Percentiles rank a stretch among this genome's conserved stretches.
phyloP scores from a whole-genome alignment of 2,888 invertebrate species.

The Achlya flavicornis region DNA sequence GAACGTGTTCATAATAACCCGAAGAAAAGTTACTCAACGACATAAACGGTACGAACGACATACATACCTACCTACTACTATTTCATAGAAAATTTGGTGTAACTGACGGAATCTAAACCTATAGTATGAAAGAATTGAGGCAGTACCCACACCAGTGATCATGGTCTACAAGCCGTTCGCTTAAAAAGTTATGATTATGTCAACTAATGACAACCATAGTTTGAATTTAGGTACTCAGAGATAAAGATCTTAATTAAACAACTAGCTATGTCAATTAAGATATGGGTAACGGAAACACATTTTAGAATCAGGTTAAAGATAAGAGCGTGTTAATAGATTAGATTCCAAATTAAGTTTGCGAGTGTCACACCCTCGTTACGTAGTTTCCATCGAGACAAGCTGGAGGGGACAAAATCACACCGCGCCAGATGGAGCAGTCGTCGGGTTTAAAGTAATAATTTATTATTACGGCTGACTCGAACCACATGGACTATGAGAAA shows the following conservation, averaged over 20 bases:
- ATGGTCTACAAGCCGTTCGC: neutral
- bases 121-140: neutral
- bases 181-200: neutral
- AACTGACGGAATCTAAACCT: neutral
- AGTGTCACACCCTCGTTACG: conserved; percentile 64
- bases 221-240: neutral
- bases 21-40: neutral
- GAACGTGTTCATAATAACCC: neutral
- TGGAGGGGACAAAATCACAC: conserved; percentile 41
- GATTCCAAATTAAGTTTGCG: conserved; percentile 60
- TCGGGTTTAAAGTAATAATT: conserved; percentile 54
- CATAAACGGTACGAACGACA: neutral
- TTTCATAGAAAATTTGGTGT: neutral
- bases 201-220: neutral
- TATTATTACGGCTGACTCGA: conserved; percentile 47
- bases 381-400: conserved; percentile 23
- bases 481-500: conserved; percentile 48
- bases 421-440: conserved; percentile 46
- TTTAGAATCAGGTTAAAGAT: conserved; percentile 46
- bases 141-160: neutral
- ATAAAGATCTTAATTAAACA: conserved; percentile 13
- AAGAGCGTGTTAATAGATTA: conserved; percentile 62
- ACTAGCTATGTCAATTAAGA: conserved; percentile 34
- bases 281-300: conserved; percentile 31
- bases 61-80: neutral